Percentiles rank a stretch among this genome's conserved stretches.
Evolutionary conservation across 2,888 invertebrate genomes (phyloP).

Genomic region (Drosophila histrio): DNA sequence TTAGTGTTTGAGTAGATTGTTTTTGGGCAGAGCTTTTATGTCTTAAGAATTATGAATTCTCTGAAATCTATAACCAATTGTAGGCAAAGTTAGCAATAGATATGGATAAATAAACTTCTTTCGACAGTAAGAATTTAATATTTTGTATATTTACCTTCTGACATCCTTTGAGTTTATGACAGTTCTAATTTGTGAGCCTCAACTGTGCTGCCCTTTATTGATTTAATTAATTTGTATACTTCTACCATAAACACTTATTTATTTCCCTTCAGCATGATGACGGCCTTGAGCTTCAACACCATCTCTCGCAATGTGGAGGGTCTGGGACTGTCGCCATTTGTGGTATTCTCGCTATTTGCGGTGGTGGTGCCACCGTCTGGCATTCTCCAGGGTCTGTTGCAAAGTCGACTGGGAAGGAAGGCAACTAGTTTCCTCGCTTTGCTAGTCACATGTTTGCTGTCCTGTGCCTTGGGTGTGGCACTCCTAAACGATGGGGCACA

Average conservation of each 20-base stretch:
- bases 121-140: no score
- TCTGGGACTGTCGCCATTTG: slow-evolving; percentile 85
- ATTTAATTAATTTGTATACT: neutral
- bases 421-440: slow-evolving; percentile 85
- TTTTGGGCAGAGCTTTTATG: no score
- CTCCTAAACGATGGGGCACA: slow-evolving; percentile 76
- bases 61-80: no score
- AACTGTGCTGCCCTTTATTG: neutral
- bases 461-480: slow-evolving; percentile 84
- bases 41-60: no score
- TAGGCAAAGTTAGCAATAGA: no score
- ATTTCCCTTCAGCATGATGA: slow-evolving; percentile 84
- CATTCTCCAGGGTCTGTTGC: slow-evolving; percentile 73
- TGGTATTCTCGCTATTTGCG: slow-evolving; percentile 85
- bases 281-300: slow-evolving; percentile 86
- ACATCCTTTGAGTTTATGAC: neutral
- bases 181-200: neutral
- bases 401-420: slow-evolving; percentile 84
- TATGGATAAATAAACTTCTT: no score
- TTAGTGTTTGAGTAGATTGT: no score
- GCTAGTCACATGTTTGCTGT: slow-evolving; percentile 85
- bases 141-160: neutral
- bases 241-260: neutral
- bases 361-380: slow-evolving; percentile 85
- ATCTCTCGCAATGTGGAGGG: slow-evolving; percentile 86